Evolutionary conservation across 2,797 vertebrate species (phyloP), one percentile per base, ranked within the genome.

Genomic region (Lepus townsendii): DNA sequence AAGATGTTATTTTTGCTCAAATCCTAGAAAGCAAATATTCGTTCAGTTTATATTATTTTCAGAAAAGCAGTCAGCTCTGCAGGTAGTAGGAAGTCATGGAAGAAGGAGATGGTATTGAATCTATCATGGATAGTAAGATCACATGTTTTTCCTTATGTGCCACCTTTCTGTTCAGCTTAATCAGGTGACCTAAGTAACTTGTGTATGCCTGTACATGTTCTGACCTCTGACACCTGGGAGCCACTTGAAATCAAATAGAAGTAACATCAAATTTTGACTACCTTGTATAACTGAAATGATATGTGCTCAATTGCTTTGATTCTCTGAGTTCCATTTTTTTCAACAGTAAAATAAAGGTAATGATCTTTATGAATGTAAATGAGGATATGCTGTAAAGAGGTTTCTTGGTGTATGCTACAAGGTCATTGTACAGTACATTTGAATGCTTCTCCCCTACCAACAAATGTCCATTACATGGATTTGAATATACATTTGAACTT

Each of bases 401-500:
- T 10, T 89, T 87, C 42, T 83, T 30, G 0, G 52, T 19, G 7
- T 57, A 14, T 20, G 10, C 11, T 69, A 19, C 32, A 71, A 90
- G 32, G 11, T 78, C 16, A 83, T 13, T 13, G 3, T 20, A 50
- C 71, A 88, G 52, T 72, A 76, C 76, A 42, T 42, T 20, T 12
- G 13, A 35, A 6, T 42, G 7, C 13, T 32, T 42, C 5, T 17
- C 42, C 8, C 7, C n/a, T 17, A 54, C 62, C 16, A 47, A 54
- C 86, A 79, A 65, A 19, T 73, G 30, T 65, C 32, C 50, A 11
- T 77, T 77, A 17, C 22, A 26, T 38, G 54, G 47, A 76, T 42
- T 94, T 87, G 47, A 96, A 66, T 50, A 12, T 50, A n/a, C 62
- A 60, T 42, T 11, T 65, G n/a, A 71, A 83, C 16, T 83, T 96